Percentiles rank a stretch among this genome's conserved stretches.
Evolutionary conservation across 2,888 invertebrate species (phyloP).

Genomic region (Anticlea derivata): DNA sequence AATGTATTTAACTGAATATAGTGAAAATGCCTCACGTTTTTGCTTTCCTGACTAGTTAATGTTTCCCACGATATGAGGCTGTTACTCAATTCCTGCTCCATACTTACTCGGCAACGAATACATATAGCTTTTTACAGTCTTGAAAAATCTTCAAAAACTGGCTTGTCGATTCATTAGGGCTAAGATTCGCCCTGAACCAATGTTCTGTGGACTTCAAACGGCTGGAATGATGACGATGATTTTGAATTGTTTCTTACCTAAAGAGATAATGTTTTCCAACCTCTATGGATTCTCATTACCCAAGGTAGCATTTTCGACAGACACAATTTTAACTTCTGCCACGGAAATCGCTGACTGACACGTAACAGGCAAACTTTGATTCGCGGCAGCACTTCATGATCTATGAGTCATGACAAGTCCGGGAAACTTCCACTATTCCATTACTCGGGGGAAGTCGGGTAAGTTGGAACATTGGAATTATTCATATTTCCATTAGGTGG

Average conservation of each 20-base stretch:
- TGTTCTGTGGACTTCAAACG: too few species aligned
- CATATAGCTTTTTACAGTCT: too few species aligned
- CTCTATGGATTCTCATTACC: conserved; percentile 4
- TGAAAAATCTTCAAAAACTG: too few species aligned
- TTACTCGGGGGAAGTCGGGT: conserved; percentile 24
- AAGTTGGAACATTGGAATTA: conserved; percentile 40
- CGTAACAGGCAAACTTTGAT: conserved; percentile 24
- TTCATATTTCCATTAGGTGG: conserved; percentile 49
- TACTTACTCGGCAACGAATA: too few species aligned
- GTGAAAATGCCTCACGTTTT: not conserved
- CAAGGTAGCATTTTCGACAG: not conserved
- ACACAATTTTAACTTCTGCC: conserved; percentile 12
- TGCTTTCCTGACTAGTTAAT: not conserved
- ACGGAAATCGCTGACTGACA: conserved; percentile 9
- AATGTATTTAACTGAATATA: conserved; percentile 28
- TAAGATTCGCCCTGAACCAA: too few species aligned
- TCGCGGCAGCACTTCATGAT: conserved; percentile 6
- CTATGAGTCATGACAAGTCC: conserved; percentile 24
- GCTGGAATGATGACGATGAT: too few species aligned
- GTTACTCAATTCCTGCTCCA: too few species aligned
- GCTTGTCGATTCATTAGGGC: too few species aligned
- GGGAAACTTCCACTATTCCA: conserved; percentile 33
- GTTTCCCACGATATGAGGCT: too few species aligned
- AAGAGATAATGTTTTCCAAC: too few species aligned
- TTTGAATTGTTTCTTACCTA: too few species aligned